Conservation (phyloP, 2,888 invertebrate species). For the Drosophila lutescens region DNA sequence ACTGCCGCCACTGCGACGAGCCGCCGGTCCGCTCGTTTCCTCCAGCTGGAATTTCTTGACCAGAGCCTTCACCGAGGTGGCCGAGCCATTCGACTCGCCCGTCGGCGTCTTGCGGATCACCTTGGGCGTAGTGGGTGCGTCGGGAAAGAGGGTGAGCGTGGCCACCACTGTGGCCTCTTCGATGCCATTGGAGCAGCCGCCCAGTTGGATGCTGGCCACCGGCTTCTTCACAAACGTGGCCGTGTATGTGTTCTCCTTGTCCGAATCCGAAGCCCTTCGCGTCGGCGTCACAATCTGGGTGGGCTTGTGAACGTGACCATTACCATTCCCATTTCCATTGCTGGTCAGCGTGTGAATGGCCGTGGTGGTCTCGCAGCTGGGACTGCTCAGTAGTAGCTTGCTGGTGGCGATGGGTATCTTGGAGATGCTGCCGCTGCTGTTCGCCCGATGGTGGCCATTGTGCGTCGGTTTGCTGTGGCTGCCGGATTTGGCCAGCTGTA, state of each 20-base stretch:
- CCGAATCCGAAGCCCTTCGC: conserved; percentile 81
- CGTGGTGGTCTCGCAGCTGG: conserved; percentile 39
- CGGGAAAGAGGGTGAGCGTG: conserved; percentile 85
- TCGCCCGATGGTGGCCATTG: conserved; percentile 47
- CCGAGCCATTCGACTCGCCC: conserved; percentile 85
- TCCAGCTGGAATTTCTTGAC: conserved; percentile 84
- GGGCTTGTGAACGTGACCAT: conserved; percentile 45
- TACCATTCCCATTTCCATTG: conserved; percentile 19
- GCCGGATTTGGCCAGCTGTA: conserved; percentile 14
- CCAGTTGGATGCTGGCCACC: conserved; percentile 72
- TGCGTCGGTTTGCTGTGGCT: conserved; percentile 45
- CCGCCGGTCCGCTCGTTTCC: conserved; percentile 30
- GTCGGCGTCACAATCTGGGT: conserved; percentile 70
- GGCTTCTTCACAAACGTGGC: conserved; percentile 79
- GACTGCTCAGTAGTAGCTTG: conserved; percentile 35
- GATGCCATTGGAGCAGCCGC: conserved; percentile 55
- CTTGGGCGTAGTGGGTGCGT: conserved; percentile 88
- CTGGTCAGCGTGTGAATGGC: conserved; percentile 46
- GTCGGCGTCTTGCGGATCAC: conserved; percentile 87
- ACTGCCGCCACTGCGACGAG: conserved; percentile 36
- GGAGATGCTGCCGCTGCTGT: conserved; percentile 50
- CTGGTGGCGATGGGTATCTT: conserved; percentile 60
- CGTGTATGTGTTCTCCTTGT: conserved; percentile 83
- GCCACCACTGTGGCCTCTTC: conserved; percentile 72
- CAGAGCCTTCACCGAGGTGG: conserved; percentile 84